Conservation (phyloP, 2,888 invertebrate species). For the Phyto melanocephala region DNA sequence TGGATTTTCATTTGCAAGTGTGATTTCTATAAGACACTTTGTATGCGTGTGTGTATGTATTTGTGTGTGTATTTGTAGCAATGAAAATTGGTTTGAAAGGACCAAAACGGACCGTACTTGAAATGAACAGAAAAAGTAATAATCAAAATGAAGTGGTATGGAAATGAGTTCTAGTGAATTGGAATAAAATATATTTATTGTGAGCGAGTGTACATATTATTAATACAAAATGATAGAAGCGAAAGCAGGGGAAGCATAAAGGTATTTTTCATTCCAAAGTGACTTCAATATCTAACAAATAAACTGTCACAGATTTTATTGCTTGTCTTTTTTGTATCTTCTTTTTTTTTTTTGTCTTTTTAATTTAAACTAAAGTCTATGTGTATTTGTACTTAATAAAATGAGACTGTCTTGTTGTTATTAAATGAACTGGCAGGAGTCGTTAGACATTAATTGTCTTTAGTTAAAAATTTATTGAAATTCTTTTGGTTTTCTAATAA, state of each 20-base stretch:
- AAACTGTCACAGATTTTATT: slow-evolving; percentile 72
- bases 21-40: no score
- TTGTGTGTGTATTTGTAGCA: slow-evolving; percentile 14
- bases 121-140: slow-evolving; percentile 69
- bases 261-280: slow-evolving; percentile 36
- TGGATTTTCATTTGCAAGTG: neutral
- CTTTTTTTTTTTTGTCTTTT: slow-evolving; percentile 33
- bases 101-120: slow-evolving; percentile 68
- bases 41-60: neutral
- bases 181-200: slow-evolving; percentile 60
- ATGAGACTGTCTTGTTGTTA: slow-evolving; percentile 15
- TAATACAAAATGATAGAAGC: slow-evolving; percentile 53
- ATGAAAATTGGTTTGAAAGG: slow-evolving; percentile 44
- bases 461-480: slow-evolving; percentile 45
- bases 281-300: slow-evolving; percentile 68
- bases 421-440: neutral
- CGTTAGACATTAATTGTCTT: slow-evolving; percentile 49
- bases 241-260: slow-evolving; percentile 32
- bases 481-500: slow-evolving; percentile 42
- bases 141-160: slow-evolving; percentile 73
- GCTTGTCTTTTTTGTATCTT: neutral
- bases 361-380: slow-evolving; percentile 42
- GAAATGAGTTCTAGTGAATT: slow-evolving; percentile 64
- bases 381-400: slow-evolving; percentile 37
- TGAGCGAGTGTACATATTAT: slow-evolving; percentile 19